These are phyloP conservation scores for Heterotilapia buettikoferi DNA, from an alignment of 2,113 vertebrate genomes.

Conservation along the genomic window DNA sequence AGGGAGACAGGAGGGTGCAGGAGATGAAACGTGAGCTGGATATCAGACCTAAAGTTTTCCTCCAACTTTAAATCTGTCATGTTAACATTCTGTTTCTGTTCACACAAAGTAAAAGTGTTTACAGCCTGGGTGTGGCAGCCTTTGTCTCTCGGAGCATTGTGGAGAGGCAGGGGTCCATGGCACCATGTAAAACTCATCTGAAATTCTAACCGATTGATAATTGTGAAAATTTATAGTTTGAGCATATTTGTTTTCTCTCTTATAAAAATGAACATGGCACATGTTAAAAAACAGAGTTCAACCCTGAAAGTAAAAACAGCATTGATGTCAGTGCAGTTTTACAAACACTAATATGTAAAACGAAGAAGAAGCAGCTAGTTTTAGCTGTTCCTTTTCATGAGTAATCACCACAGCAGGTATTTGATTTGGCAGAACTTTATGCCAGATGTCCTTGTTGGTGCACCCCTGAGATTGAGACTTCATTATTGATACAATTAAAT, in stretches of 20 bases:
- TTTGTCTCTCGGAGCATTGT: not conserved
- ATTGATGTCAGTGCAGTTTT: not conserved
- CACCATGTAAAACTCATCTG: not conserved
- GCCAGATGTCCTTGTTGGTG: not conserved
- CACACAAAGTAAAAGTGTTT: not conserved
- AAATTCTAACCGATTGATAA: not conserved
- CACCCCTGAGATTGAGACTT: not conserved
- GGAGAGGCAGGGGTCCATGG: not conserved
- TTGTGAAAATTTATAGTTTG: not conserved
- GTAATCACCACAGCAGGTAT: not conserved
- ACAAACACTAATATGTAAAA: not conserved
- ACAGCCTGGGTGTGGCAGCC: not conserved
- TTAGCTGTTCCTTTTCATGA: not conserved
- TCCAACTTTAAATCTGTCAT: not conserved
- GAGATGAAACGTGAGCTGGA: not conserved
- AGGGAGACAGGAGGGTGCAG: not conserved
- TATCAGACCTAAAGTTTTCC: not conserved
- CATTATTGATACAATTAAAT: not conserved
- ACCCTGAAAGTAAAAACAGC: not conserved
- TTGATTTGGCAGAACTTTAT: not conserved
- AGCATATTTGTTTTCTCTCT: not conserved
- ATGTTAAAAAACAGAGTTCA: not conserved
- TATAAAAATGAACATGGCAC: not conserved
- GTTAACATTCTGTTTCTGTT: not conserved
- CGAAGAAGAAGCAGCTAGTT: not conserved